Base-by-base conservation (phyloP, 1,140 invertebrate genomes). In the Leptoteleia sp. region DNA sequence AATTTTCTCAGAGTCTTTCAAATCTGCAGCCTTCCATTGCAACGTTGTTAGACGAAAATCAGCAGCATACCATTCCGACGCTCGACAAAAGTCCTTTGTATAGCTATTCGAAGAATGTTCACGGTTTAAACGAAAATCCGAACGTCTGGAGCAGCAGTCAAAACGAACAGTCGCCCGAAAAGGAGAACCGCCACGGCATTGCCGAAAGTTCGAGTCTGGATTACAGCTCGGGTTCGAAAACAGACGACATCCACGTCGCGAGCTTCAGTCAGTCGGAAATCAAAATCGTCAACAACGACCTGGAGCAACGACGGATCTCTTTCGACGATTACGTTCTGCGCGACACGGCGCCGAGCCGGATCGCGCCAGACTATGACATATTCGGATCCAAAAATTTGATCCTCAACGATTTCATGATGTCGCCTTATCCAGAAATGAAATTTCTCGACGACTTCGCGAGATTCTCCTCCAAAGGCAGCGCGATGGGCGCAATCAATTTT, bases 321-420 rank as follows among this genome's bases (percentile, higher is more conserved):
- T 54, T 12, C 37, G 71, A 65, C 15, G 61, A 75, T 54, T 50
- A 19, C 4, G 22, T 12, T 17, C 1, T 38, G 7, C 48, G 50
- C 9, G 45, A 67, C n/a, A 8, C 38, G 13, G 5, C 31, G 1
- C 15, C 27, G 8, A 45, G 15, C 15, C 45, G 67, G 38, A 55
- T 45, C 16, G 13, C 33, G 0, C 8, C 59, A 13, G 70, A 73
- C 4, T 65, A 16, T 12, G 70, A 72, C 13, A 15, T 75, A 45
- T 62, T 65, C 8, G 61, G 57, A 29, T 62, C 71, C 0, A 75
- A 75, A 59, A 65, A 52, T 52, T 50, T 65, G 43, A 65, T 65
- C 13, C 43, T 75, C n/a, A 59, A 75, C 13, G 61, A 75, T 38
- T 75, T 75, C 16, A 75, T 75, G 71, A 75, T 75, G 42, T 65